These are phyloP conservation scores for Pammene aurita DNA, from an alignment of 2,888 invertebrate genomes.

Conservation along the genomic window DNA sequence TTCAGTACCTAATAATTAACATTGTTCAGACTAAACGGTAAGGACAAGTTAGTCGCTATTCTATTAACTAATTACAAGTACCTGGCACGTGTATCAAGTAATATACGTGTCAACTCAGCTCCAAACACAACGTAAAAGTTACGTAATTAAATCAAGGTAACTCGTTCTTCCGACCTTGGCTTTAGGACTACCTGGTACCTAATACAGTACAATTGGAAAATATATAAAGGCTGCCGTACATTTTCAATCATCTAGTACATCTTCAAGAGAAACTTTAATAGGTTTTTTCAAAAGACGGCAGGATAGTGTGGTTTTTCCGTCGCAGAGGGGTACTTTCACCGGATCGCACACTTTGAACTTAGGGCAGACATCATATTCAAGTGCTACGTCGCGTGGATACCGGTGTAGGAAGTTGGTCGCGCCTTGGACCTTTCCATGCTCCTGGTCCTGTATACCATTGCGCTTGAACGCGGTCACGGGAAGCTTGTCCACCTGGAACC, in stretches of 20 bases:
- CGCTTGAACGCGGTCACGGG: slow-evolving; percentile 77
- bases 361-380: slow-evolving; percentile 62
- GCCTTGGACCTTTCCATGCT: slow-evolving; percentile 69
- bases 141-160: background rate
- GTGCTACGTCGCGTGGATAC: slow-evolving; percentile 66
- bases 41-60: background rate
- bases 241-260: slow-evolving; percentile 63
- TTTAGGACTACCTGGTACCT: background rate
- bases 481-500: slow-evolving; percentile 73
- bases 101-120: background rate
- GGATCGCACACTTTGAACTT: slow-evolving; percentile 62
- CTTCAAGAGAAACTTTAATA: slow-evolving; percentile 65
- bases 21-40: background rate
- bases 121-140: background rate
- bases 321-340: slow-evolving; percentile 63
- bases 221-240: slow-evolving; percentile 25
- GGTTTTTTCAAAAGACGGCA: slow-evolving; percentile 60
- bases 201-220: background rate
- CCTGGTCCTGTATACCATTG: slow-evolving; percentile 78
- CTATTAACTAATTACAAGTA: background rate
- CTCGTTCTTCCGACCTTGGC: background rate
- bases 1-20: background rate
- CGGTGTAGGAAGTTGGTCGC: slow-evolving; percentile 69
- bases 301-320: slow-evolving; percentile 48
- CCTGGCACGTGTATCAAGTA: background rate